Base-by-base conservation (phyloP, 2,113 vertebrate species). In the Pheucticus melanocephalus region DNA sequence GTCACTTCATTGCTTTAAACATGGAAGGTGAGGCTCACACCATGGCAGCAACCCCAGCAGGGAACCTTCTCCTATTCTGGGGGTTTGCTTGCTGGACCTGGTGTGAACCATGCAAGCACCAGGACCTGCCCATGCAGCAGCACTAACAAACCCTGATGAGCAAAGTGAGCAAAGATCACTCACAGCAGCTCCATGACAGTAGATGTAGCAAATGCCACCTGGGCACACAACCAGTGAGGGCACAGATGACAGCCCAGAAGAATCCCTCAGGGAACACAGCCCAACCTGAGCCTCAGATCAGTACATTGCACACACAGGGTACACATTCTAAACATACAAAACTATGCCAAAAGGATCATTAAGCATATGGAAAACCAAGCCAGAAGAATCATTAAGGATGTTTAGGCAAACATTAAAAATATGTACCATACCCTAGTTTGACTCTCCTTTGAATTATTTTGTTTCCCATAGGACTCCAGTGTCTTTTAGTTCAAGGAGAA, bases 101-200 rank as follows among this genome's bases (percentile, higher is more conserved):
- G 23, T 10, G 5, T 12, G 42, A 70, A 5, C 63, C 40, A 13
- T 2, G 39, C 68, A 31, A 35, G 82, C 0, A 5, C 42, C 3
- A 2, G 10, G 53, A 31, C 33, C 86, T 12, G 28, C 5, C 2
- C 10, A 0, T 15, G 18, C 37, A 25, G 0, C 2, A 5, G 39
- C 18, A 37, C 40, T 9, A 47, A 51, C 6, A 82, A 86, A 79
- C 18, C 40, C 57, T 42, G 22, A 54, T 0, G 0, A 75, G 70
- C 7, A 39, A 35, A 53, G 48, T 0, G 0, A 73, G 70, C 7
- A 42, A 35, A 64, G 48, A 59, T 11, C 76, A 33, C 40, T 11
- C 68, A 60, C 37, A 51, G 8, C 25, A 82, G 61, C 86, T 31
- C 22, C 51, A 42, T n/a, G 27, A 27, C 73, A 65, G 40, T 2